Base-by-base conservation (phyloP, 2,113 vertebrate genomes). In the Dicrurus megarhynchus region DNA sequence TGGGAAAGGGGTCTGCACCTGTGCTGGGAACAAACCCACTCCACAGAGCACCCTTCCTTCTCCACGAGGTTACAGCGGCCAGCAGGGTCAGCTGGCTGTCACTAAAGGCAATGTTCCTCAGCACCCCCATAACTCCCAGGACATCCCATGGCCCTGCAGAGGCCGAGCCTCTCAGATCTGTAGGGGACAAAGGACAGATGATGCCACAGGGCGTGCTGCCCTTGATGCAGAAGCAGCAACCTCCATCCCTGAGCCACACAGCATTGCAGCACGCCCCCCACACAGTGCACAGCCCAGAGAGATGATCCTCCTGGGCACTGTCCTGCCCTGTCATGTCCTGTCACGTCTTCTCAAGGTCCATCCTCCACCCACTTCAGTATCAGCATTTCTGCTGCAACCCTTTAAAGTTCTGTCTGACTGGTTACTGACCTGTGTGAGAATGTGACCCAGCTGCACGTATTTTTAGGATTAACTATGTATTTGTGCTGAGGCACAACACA, bases 361-460 rank as follows among this genome's bases (percentile, higher is more conserved):
- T 42, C 55, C 82, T 84, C 89, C 90, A 74, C 59, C 90, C 83
- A 42, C 60, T 53, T 56, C 60, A 89, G 68, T 69, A n/a, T 23
- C 26, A 70, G 90, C 85, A 63, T 27, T 42, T 73, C 87, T 49
- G 78, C 79, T 53, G 56, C 64, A 74, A 35, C n/a, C 70, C 79
- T 70, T 90, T 13, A 20, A 90, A 76, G 82, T 49, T 83, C 79
- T 61, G 83, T 46, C 90, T 22, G 16, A 44, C 68, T 77, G 85
- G 64, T 75, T 93, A 18, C 55, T 93, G 95, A 78, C 95, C 85
- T 81, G 92, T 21, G 10, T 71, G 88, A 84, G 88, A 95, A 96
- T 60, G 80, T 86, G 88, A 96, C 93, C 95, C 90, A 71, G 85
- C 83, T 71, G 68, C 84, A 79, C 27, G 59, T 91, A 96, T 92